phyloP scores from a whole-genome alignment of 2,888 invertebrate genomes.

The Folsomia candida region DNA sequence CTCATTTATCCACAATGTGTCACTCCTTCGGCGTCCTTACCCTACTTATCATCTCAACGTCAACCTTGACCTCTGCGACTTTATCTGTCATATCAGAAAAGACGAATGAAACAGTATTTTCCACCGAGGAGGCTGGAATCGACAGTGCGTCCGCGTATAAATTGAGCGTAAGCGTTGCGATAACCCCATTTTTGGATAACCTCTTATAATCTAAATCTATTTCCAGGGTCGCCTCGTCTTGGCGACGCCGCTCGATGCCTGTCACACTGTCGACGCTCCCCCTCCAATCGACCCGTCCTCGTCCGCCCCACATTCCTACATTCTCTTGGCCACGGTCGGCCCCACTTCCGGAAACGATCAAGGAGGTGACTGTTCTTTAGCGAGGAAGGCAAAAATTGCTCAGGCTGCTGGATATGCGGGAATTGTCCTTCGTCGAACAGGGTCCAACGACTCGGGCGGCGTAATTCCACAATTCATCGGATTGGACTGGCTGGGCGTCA shows the following conservation, averaged over 20 bases:
- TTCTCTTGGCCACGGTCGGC: slow-evolving; percentile 31
- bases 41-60: neutral
- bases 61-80: slow-evolving; percentile 19
- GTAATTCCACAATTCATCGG: slow-evolving; percentile 40
- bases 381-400: slow-evolving; percentile 32
- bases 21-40: no score
- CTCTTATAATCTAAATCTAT: neutral
- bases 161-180: slow-evolving; percentile 23
- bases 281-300: slow-evolving; percentile 11
- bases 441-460: slow-evolving; percentile 32
- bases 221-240: slow-evolving; percentile 32
- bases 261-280: slow-evolving; percentile 28
- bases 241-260: slow-evolving; percentile 34
- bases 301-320: slow-evolving; percentile 27
- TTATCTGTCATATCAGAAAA: slow-evolving; percentile 38
- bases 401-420: slow-evolving; percentile 38
- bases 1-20: no score
- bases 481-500: slow-evolving; percentile 42
- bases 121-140: slow-evolving; percentile 38
- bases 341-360: slow-evolving; percentile 2
- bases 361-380: slow-evolving; percentile 27
- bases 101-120: slow-evolving; percentile 35
- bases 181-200: neutral
- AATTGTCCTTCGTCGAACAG: slow-evolving; percentile 30
- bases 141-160: slow-evolving; percentile 39